These are phyloP conservation scores for Phengaris arion DNA, from an alignment of 2,888 invertebrate species.

Conservation along the genomic window DNA sequence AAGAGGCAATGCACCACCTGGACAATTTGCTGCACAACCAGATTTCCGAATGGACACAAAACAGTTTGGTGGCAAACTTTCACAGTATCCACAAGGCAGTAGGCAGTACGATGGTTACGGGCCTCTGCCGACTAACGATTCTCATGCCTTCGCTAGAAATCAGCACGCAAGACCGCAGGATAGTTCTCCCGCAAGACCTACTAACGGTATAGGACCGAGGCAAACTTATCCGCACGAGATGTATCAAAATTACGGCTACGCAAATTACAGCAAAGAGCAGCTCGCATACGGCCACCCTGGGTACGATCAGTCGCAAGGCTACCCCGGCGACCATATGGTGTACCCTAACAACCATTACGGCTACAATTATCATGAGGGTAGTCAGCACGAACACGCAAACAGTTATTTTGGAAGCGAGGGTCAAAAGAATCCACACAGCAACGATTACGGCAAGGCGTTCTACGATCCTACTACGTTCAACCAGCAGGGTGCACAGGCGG, in stretches of 20 bases:
- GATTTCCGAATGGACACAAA: conserved; percentile 76
- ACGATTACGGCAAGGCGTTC: conserved; percentile 76
- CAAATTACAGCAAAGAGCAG: conserved; percentile 76
- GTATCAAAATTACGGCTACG: conserved; percentile 76
- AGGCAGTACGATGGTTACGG: conserved; percentile 65
- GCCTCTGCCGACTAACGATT: conserved; percentile 63
- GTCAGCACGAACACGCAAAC: conserved; percentile 65
- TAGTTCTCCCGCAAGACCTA: conserved; percentile 57
- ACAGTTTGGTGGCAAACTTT: conserved; percentile 70
- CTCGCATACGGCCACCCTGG: conserved; percentile 80
- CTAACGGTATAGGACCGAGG: conserved; percentile 64
- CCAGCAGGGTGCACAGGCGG: conserved; percentile 55
- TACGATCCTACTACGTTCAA: conserved; percentile 65
- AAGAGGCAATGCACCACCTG: conserved; percentile 73
- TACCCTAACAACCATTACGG: conserved; percentile 74
- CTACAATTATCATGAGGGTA: conserved; percentile 73
- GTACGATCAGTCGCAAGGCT: conserved; percentile 71
- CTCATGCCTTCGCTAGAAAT: conserved; percentile 70
- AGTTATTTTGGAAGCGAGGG: conserved; percentile 71
- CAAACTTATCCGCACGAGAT: conserved; percentile 73
- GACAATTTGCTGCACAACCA: conserved; percentile 73
- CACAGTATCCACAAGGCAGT: conserved; percentile 69
- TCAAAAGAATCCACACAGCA: conserved; percentile 73
- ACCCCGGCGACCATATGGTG: conserved; percentile 66
- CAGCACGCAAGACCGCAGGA: conserved; percentile 62